A percentile compares a stretch with the other conserved stretches of the same genome.
phyloP scores from a whole-genome alignment of 2,113 vertebrate genomes.

The Atrichornis clamosus region DNA sequence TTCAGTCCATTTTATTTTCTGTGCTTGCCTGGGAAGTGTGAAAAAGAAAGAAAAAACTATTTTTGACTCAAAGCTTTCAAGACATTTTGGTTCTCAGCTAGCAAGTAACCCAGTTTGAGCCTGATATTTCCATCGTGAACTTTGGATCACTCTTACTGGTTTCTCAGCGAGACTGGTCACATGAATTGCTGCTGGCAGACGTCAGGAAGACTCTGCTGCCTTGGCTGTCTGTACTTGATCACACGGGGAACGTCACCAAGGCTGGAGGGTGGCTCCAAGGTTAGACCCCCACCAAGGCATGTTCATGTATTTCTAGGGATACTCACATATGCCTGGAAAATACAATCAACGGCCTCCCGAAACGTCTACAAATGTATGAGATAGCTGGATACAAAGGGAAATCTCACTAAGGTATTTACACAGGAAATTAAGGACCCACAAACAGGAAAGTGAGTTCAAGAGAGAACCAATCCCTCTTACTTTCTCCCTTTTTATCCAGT shows the following conservation, averaged over 20 bases:
- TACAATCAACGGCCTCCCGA: background rate
- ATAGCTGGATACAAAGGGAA: background rate
- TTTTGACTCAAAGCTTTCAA: constrained; percentile 56
- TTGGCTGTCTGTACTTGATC: background rate
- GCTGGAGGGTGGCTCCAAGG: background rate
- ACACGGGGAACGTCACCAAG: background rate
- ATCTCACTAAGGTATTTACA: background rate
- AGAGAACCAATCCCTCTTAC: background rate
- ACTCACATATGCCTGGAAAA: background rate
- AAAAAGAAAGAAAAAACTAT: constrained; percentile 55
- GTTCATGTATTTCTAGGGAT: background rate
- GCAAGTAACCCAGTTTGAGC: constrained; percentile 40
- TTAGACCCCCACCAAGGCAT: background rate
- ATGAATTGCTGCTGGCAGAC: background rate
- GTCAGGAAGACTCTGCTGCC: background rate
- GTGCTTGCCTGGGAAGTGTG: constrained; percentile 53
- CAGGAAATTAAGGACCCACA: background rate
- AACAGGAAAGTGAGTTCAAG: background rate
- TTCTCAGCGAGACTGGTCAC: background rate
- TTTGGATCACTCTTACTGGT: background rate
- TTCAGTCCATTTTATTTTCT: constrained; percentile 63
- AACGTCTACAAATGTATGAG: background rate
- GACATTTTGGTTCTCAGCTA: constrained; percentile 46
- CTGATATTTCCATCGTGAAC: constrained; percentile 8
- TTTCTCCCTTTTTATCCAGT: background rate